phyloP scores from a whole-genome alignment of 2,113 vertebrate genomes.

The Amia ocellicauda region DNA sequence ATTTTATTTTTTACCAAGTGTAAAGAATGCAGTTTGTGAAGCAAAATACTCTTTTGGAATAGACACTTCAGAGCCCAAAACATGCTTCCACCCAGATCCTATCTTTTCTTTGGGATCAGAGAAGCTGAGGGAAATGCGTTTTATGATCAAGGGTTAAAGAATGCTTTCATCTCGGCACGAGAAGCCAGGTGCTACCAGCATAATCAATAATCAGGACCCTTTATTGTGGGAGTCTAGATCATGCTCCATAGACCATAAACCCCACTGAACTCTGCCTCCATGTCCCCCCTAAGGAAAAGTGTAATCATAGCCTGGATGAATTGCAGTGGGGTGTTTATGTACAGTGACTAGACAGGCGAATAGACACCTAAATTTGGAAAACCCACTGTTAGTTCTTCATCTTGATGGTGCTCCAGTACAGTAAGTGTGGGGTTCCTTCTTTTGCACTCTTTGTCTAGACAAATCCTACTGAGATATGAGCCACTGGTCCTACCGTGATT shows the following conservation, averaged over 20 bases:
- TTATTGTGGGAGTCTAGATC: not conserved
- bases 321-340: not conserved
- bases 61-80: too few relatives aligned
- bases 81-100: not conserved
- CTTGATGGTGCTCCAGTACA: too few relatives aligned
- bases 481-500: too few relatives aligned
- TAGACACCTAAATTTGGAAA: too few relatives aligned
- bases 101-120: not conserved
- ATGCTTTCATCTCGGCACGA: constrained; percentile 6
- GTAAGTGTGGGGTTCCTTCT: too few relatives aligned
- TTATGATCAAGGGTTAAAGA: constrained; percentile 9
- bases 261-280: not conserved
- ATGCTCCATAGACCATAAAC: too few relatives aligned
- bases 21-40: too few relatives aligned
- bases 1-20: too few relatives aligned
- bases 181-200: constrained; percentile 10
- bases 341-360: not conserved
- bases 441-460: too few relatives aligned
- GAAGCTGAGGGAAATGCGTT: not conserved
- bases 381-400: too few relatives aligned
- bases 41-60: too few relatives aligned
- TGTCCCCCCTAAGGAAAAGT: not conserved
- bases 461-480: too few relatives aligned
- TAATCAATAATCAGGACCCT: constrained; percentile 10
- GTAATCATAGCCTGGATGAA: not conserved